Percentiles rank a stretch among this genome's conserved stretches.
These are phyloP conservation scores for Lycaon pictus DNA, from an alignment of 2,113 vertebrate genomes.

Conservation along the genomic window DNA sequence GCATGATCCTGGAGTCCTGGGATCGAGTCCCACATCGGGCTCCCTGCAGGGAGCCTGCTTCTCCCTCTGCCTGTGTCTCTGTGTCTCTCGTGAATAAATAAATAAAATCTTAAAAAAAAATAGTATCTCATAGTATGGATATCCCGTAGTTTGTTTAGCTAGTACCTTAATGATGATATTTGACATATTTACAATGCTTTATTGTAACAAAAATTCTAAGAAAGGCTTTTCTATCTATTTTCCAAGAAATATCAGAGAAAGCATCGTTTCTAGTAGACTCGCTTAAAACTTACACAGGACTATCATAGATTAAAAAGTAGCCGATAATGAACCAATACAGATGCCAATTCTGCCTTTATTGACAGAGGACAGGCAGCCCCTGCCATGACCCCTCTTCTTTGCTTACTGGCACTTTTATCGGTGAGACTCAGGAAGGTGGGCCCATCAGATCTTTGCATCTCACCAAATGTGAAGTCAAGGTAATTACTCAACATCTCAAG, in stretches of 20 bases:
- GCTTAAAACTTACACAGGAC: neutral
- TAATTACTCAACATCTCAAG: neutral
- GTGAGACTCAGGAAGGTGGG: neutral
- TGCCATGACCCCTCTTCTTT: neutral
- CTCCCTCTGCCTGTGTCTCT: too few relatives aligned
- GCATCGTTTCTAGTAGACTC: neutral
- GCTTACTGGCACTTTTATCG: neutral
- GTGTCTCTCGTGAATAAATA: too few relatives aligned
- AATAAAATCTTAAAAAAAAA: too few relatives aligned
- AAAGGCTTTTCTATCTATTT: neutral
- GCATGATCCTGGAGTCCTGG: too few relatives aligned
- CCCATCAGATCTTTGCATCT: neutral
- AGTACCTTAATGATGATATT: neutral
- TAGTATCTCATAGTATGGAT: neutral
- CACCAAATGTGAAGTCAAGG: neutral
- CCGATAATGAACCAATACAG: neutral
- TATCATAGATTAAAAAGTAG: neutral
- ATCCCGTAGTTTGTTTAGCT: neutral
- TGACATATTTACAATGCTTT: slow-evolving; percentile 4
- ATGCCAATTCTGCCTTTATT: neutral
- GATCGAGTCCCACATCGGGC: too few relatives aligned
- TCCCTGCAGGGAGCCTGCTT: too few relatives aligned
- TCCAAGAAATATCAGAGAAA: neutral
- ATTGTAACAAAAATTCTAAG: neutral
- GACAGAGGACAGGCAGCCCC: neutral